Base-by-base conservation (phyloP, 2,888 invertebrate genomes). In the Palloptera scutellata region DNA sequence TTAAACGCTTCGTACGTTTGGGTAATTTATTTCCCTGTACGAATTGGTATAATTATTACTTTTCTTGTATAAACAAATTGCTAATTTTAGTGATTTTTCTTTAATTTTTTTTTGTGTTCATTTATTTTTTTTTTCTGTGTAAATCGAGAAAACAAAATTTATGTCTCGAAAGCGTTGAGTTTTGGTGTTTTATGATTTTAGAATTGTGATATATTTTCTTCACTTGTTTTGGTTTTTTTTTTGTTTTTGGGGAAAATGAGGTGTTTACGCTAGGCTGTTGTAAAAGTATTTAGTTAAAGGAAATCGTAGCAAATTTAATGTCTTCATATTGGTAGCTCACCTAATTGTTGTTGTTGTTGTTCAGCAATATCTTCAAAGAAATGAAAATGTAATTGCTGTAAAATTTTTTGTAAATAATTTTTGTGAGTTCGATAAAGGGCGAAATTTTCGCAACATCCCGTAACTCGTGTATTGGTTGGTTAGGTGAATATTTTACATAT, bases 21-120 rank as follows among this genome's bases (percentile, higher is more conserved):
- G 62, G 72, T 72, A 77, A 74, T 77, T 78, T 73, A 73, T 77
- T 76, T 62, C 69, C 71, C 73, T 72, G 70, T 73, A 73, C 71
- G 76, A 75, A 76, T 72, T 76, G 78, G 76, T 73, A 43, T 80
- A 81, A 79, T 81, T 80, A 81, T 81, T 81, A 78, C 78, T 78
- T 79, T 69, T 70, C 69, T 69, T 53, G 30, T 69, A 61, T 69
- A 70, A 67, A 67, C 68, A 72, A 70, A 69, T 54, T 63, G 68
- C 68, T 69, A 71, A 70, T 62, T 70, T 66, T 68, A 70, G 70
- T 55, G 40, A 52, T 51, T 59, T 15, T 69, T 53, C 58, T 30
- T 42, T n/a, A 42, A 42, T 53, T 62, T 62, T 65, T 53, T 52
- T 57, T 40, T 17, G 61, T 57, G 43, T 63, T 59, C 42, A 13